Base-by-base conservation (phyloP, 2,888 invertebrate species). In the Willowsia nigromaculata region DNA sequence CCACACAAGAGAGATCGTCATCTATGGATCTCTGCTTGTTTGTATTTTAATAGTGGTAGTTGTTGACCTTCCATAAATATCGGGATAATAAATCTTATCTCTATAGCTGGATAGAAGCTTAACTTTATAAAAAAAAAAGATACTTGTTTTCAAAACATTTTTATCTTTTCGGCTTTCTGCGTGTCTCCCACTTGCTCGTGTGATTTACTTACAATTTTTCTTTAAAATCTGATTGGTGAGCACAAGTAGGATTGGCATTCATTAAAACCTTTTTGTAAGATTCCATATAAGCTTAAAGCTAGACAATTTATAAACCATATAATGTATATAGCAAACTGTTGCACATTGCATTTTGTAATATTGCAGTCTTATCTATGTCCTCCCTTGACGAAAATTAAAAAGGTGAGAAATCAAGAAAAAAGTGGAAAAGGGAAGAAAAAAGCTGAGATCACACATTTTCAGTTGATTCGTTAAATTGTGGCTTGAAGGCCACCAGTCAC, bases 21-120 rank as follows among this genome's bases (percentile, higher is more conserved):
- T 3, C 56, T n/a, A n/a, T n/a, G n/a, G n/a, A n/a, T n/a, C n/a
- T n/a, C n/a, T n/a, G n/a, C n/a, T n/a, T n/a, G 18, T 6, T 0
- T 56, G 4, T 3, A 13, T 56, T 56, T 25, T 22, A 18, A 56
- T 56, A 15, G 25, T 62, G 30, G 30, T 25, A 56, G 56, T 74
- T n/a, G 84, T 53, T 43, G 74, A 56, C 84, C 84, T 74, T 56
- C 56, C 56, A 56, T 83, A 27, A 74, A 71, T 53, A 71, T 22
- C 68, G 56, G 74, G 74, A 71, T 18, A 15, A 74, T 84, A 56
- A 84, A 71, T 84, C n/a, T 53, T 33, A 33, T 68, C 5, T 37
- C 15, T 68, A 6, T 68, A n/a, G 33, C n/a, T 37, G n/a, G 37
- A 33, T 33, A 78, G 6, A 11, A 37, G 3, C 22, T 33, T 7